Percentiles rank a stretch among this genome's conserved stretches.
Evolutionary conservation across 2,113 vertebrate species (phyloP).

Genomic region (Suncus etruscus): DNA sequence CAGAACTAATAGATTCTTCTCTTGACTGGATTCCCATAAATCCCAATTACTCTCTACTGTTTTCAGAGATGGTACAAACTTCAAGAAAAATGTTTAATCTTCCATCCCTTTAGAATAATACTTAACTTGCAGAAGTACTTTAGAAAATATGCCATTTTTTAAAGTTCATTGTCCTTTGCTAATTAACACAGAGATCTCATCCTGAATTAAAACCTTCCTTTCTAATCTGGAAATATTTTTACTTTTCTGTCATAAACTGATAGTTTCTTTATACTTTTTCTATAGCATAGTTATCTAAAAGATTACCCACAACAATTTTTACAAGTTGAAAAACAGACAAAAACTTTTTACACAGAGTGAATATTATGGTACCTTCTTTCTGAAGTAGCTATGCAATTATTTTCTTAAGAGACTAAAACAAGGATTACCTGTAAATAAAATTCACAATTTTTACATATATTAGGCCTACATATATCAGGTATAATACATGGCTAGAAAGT

Average conservation of each 20-base stretch:
- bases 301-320: background rate
- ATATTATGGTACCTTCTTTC: background rate
- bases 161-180: constrained; percentile 8
- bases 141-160: constrained; percentile 12
- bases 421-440: constrained; percentile 10
- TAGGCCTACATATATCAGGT: too few species aligned
- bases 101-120: background rate
- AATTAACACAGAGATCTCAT: constrained; percentile 42
- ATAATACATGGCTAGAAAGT: too few species aligned
- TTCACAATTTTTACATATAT: background rate
- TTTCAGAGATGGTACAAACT: background rate
- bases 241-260: background rate
- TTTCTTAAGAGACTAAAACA: constrained; percentile 10
- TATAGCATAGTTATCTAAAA: constrained; percentile 10
- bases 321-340: background rate
- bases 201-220: constrained; percentile 46
- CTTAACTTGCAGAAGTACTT: constrained; percentile 12
- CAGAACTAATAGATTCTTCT: too few species aligned
- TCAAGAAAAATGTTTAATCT: background rate
- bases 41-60: background rate
- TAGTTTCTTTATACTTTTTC: background rate
- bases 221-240: constrained; percentile 31
- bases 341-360: constrained; percentile 11
- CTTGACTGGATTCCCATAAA: background rate
- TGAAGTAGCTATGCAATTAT: background rate